Percentiles rank a stretch among this genome's conserved stretches.
Evolutionary conservation across 2,113 vertebrate genomes (phyloP).

Genomic region (Siniperca knerii): DNA sequence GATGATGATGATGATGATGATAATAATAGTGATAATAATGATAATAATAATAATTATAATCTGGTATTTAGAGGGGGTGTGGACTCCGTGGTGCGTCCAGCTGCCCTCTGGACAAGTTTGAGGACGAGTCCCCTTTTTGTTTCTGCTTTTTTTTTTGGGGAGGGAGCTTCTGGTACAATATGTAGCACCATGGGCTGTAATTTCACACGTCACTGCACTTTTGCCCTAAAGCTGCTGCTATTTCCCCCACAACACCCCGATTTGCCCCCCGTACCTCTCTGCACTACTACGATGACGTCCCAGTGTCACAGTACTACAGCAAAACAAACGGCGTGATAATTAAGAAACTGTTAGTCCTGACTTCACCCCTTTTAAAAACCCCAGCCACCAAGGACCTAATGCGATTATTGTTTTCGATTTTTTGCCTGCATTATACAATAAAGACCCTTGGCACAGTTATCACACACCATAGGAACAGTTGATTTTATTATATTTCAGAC

Average conservation of each 20-base stretch:
- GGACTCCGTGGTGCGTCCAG: conserved; percentile 76
- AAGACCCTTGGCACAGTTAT: conserved; percentile 16
- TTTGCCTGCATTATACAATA: conserved; percentile 21
- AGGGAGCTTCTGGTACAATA: conserved; percentile 99
- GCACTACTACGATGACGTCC: conserved; percentile 87
- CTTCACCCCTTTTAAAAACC: conserved; percentile 50
- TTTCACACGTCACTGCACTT: conserved; percentile 99
- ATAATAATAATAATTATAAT: conserved; percentile 34
- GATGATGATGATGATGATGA: conserved; percentile 7
- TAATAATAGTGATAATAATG: conserved; percentile 36
- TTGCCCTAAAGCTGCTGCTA: conserved; percentile 98
- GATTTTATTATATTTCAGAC: conserved; percentile 18
- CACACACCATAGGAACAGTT: conserved; percentile 19
- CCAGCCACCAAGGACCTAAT: conserved; percentile 35
- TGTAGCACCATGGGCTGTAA: conserved; percentile 99
- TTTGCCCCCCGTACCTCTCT: conserved; percentile 89
- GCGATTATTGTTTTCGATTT: conserved; percentile 59
- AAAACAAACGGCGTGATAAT: conserved; percentile 82
- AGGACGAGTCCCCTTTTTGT: conserved; percentile 88
- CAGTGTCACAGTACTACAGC: conserved; percentile 76
- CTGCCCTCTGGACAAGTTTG: conserved; percentile 91
- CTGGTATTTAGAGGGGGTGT: conserved; percentile 46
- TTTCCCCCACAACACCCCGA: conserved; percentile 92
- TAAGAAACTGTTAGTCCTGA: conserved; percentile 76
- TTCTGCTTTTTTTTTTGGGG: conserved; percentile 71